Conservation (phyloP, 2,888 invertebrate species). For the Agrotis segetum region DNA sequence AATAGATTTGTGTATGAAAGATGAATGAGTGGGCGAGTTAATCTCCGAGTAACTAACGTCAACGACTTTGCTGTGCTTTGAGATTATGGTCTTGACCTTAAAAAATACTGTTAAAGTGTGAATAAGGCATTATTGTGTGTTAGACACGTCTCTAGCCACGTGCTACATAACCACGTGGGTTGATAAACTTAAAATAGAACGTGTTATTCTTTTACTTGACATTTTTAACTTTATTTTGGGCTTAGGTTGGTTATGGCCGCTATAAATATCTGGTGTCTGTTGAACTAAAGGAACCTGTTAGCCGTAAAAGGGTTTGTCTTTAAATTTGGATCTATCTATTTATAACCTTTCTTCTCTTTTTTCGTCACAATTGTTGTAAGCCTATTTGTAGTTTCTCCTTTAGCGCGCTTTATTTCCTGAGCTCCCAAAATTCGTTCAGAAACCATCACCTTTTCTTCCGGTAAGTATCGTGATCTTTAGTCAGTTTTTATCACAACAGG, state of each 20-base stretch:
- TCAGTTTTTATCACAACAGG: constrained; percentile 33
- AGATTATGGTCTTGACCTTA: constrained; percentile 58
- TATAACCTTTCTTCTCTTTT: neutral
- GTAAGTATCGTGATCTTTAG: constrained; percentile 23
- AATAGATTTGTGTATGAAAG: constrained; percentile 61
- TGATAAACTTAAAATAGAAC: constrained; percentile 41
- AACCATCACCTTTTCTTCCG: constrained; percentile 15
- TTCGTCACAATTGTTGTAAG: too few species aligned
- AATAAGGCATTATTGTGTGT: constrained; percentile 50
- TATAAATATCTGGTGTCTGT: constrained; percentile 23
- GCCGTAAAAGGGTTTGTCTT: neutral
- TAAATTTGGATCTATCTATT: constrained; percentile 5
- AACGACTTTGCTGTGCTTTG: constrained; percentile 48
- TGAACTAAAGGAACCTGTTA: constrained; percentile 18
- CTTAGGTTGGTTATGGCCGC: constrained; percentile 9
- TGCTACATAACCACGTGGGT: constrained; percentile 53
- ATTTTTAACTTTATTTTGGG: constrained; percentile 45
- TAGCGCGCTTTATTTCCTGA: neutral
- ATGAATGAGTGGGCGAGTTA: constrained; percentile 60
- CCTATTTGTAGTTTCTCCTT: too few species aligned
- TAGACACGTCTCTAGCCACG: constrained; percentile 40
- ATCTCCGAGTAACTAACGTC: constrained; percentile 61
- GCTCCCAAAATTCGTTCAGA: constrained; percentile 8
- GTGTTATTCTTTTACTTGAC: constrained; percentile 39
- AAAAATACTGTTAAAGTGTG: constrained; percentile 56